Base-by-base conservation (phyloP, 2,888 invertebrate genomes). In the Chorisops tibialis region DNA sequence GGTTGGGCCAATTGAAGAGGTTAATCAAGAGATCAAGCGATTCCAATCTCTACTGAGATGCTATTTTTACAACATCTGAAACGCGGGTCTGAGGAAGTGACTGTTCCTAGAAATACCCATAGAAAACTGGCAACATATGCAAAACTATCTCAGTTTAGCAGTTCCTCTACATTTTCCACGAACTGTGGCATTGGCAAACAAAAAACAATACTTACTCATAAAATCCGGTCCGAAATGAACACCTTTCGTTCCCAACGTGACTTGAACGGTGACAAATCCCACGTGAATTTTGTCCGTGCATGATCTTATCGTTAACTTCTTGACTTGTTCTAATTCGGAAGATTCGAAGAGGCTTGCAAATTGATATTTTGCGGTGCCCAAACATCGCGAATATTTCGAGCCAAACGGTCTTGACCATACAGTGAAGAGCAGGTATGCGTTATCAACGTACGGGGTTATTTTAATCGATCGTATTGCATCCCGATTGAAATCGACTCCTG, bases 171-270 rank as follows among this genome's bases (percentile, higher is more conserved):
- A n/a, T n/a, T n/a, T n/a, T n/a, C n/a, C n/a, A n/a, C n/a, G n/a
- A n/a, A n/a, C n/a, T n/a, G n/a, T n/a, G n/a, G n/a, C n/a, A n/a
- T n/a, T n/a, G n/a, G n/a, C n/a, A n/a, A n/a, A n/a, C 30, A 9
- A 30, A 30, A 2, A 1, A 16, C 16, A 30, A 21, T 18, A 61
- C 79, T 79, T 65, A 61, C 79, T 79, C 65, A 81, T 69, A 69
- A 80, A 80, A 67, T 81, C 78, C 69, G 76, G 79, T 39, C 81
- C 82, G 71, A 81, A 82, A 69, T 81, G 79, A 50, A 79, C 69
- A 67, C 73, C 73, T 66, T 80, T 80, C 67, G 78, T 79, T 5
- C 81, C 81, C 58, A 83, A 73, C 68, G 56, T 61, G 21, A 67
- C 39, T 39, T 62, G 64, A 9, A 61, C 48, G 11, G 39, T 47